Base-by-base conservation (phyloP, 2,888 invertebrate species). In the Branchellion lobata region DNA sequence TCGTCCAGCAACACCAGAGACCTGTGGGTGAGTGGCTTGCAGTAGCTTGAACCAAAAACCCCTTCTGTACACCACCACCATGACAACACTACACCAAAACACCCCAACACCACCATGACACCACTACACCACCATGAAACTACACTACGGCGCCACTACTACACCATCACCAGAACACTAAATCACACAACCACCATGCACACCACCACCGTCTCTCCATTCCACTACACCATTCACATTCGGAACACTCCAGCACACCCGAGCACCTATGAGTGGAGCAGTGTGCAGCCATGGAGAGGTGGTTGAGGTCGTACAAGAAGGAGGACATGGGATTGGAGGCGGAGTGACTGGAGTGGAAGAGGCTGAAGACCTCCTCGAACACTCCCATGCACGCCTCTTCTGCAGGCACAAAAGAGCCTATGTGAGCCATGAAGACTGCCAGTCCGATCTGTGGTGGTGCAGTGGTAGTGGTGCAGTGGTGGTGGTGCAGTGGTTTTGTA, bases 361-460 rank as follows among this genome's bases (percentile, higher is more conserved):
- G 90, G 0, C 93, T 91, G 87, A 92, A 91, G 57, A 96, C 92
- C 84, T 92, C 91, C 82, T 92, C 91, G 34, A 94, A 87, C 0
- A 92, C 85, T 21, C 93, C 92, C 24, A 96, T 90, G 0, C 89
- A 90, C 0, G 93, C 94, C 0, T 87, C 86, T 80, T 90, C 90
- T 0, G 94, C 95, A 0, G 96, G 95, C 8, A 96, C 93, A 88
- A 91, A 96, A 84, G 93, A 92, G 33, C 96, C 96, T 81, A 95
- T 90, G 85, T 95, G 95, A 0, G 94, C 93, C 89, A 96, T 89
- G 87, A 92, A 95, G 1, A 92, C 91, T 83, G 94, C 91, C 78
- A 95, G 86, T 24, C 92, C 92, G 2, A 91, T 89, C 88, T 89
- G 82, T 29, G 27, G 18, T 14, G 18, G 71, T 27, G 24, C n/a